A percentile compares a stretch with the other conserved stretches of the same genome.
Conservation (phyloP, 2,113 vertebrate genomes). For the Datnioides undecimradiatus region DNA sequence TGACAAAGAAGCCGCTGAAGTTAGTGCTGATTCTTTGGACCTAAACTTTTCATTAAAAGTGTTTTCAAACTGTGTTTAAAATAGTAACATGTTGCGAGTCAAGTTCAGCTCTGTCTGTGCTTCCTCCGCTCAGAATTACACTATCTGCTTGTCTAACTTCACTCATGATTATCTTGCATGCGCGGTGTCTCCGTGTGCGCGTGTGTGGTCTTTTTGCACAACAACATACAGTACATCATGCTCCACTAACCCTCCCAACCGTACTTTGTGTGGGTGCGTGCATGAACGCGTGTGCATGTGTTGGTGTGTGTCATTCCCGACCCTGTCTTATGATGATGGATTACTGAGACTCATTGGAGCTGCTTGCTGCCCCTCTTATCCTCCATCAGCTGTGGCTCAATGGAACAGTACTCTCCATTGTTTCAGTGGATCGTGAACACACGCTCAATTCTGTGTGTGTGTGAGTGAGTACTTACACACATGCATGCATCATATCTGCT, state of each 20-base stretch:
- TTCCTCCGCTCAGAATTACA: not conserved
- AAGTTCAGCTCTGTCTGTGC: not conserved
- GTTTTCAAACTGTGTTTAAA: not conserved
- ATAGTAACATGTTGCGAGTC: not conserved
- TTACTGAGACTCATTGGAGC: constrained; percentile 69
- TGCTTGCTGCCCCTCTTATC: constrained; percentile 72
- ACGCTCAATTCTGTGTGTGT: not conserved
- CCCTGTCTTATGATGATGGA: constrained; percentile 75
- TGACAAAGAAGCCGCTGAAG: not conserved
- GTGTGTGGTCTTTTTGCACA: constrained; percentile 52
- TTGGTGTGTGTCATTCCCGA: constrained; percentile 45
- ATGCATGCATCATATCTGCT: constrained; percentile 23
- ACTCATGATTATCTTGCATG: constrained; percentile 25
- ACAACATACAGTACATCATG: constrained; percentile 36
- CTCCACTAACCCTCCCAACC: constrained; percentile 38
- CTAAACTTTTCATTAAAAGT: not conserved
- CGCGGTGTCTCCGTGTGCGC: not conserved
- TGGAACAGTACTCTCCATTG: constrained; percentile 74
- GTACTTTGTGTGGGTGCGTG: constrained; percentile 12
- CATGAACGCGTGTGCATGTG: not conserved
- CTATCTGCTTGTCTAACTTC: constrained; percentile 3
- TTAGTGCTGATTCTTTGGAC: not conserved
- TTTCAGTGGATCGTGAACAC: constrained; percentile 34
- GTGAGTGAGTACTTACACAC: constrained; percentile 8
- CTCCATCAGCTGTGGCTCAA: constrained; percentile 70